phyloP scores from a whole-genome alignment of 1,140 invertebrate species.

The Orchesella cincta region DNA sequence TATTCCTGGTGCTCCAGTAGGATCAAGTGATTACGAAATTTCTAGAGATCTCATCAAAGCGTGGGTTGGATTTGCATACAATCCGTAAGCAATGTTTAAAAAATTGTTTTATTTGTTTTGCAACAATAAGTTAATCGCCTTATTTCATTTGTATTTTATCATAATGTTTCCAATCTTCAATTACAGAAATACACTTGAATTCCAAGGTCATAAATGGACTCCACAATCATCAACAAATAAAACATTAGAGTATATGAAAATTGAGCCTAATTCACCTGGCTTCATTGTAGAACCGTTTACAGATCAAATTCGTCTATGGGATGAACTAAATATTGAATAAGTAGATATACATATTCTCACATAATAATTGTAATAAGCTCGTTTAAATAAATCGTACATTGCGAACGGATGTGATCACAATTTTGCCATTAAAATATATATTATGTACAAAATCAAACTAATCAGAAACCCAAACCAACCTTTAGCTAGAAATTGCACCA shows the following conservation, averaged over 20 bases:
- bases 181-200: constrained; percentile 6
- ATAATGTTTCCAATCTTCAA: neutral
- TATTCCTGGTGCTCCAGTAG: constrained; percentile 31
- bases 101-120: neutral
- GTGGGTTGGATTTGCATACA: constrained; percentile 35
- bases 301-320: constrained; percentile 36
- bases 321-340: constrained; percentile 25
- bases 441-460: too few relatives aligned
- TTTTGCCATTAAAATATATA: too few relatives aligned
- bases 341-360: too few relatives aligned
- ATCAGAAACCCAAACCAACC: too few relatives aligned
- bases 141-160: neutral
- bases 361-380: too few relatives aligned
- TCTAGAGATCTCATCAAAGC: constrained; percentile 32
- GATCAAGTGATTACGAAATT: constrained; percentile 36
- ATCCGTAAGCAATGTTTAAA: constrained; percentile 28
- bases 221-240: neutral
- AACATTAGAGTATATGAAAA: constrained; percentile 33
- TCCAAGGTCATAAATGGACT: constrained; percentile 28
- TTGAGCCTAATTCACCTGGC: constrained; percentile 10
- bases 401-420: too few relatives aligned
- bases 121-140: neutral
- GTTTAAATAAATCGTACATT: too few relatives aligned
- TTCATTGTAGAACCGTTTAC: constrained; percentile 39
- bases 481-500: too few relatives aligned